phyloP scores from a whole-genome alignment of 1,140 invertebrate species.

The Drosophila bocki region DNA sequence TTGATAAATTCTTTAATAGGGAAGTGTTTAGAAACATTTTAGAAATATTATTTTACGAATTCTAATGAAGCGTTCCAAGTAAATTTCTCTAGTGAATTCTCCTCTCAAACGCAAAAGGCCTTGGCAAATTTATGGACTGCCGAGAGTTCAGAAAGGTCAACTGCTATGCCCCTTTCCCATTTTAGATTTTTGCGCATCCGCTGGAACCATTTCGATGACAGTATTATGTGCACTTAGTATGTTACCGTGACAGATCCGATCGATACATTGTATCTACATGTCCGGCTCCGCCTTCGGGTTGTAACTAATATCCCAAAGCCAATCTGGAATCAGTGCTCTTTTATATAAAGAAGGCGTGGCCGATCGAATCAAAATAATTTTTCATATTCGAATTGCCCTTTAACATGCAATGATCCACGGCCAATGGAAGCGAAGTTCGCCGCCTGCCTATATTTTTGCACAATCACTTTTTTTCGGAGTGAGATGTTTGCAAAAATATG shows the following conservation, averaged over 20 bases:
- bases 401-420: conserved; percentile 30
- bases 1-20: neutral
- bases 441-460: neutral
- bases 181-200: conserved; percentile 11
- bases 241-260: conserved; percentile 17
- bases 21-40: neutral
- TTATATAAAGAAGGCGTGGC: conserved; percentile 16
- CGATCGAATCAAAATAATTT: conserved; percentile 29
- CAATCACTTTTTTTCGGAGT: neutral
- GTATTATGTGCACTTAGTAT: conserved; percentile 2
- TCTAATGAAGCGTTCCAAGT: neutral
- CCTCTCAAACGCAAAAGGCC: neutral
- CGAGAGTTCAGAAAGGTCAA: conserved; percentile 19
- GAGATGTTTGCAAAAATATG: conserved; percentile 14
- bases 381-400: neutral
- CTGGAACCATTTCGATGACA: neutral
- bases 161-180: neutral
- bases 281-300: conserved; percentile 43
- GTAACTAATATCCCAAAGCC: conserved; percentile 44
- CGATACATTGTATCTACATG: conserved; percentile 27
- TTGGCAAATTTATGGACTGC: conserved; percentile 5
- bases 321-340: conserved; percentile 29
- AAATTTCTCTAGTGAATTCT: conserved; percentile 1
- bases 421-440: conserved; percentile 25
- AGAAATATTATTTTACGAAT: conserved; percentile 5